These are phyloP conservation scores for Syngnathoides biaculeatus DNA, from an alignment of 2,113 vertebrate genomes.

Conservation along the genomic window DNA sequence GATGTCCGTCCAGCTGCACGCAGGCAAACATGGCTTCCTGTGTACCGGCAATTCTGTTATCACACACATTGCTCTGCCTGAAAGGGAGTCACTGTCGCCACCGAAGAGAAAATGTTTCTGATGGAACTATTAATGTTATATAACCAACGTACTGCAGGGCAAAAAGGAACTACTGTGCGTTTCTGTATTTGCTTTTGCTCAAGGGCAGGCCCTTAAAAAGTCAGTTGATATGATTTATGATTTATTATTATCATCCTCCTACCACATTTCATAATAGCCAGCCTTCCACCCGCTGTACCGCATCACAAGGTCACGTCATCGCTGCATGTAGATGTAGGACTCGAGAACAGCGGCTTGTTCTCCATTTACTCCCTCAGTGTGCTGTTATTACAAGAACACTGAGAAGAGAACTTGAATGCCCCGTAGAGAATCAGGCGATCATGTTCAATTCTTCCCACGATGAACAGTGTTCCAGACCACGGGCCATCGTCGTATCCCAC, in stretches of 20 bases:
- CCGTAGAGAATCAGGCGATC: conserved; percentile 5
- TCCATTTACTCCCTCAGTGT: neutral
- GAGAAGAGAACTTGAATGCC: conserved; percentile 20
- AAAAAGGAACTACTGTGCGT: neutral
- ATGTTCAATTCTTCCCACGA: conserved; percentile 7
- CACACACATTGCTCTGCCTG: conserved; percentile 10
- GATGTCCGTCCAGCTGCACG: conserved; percentile 32
- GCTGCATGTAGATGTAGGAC: conserved; percentile 9
- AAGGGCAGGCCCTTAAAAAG: neutral
- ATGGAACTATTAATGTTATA: neutral
- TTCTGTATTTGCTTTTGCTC: conserved; percentile 8
- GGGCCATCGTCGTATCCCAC: conserved; percentile 7
- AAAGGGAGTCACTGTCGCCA: neutral
- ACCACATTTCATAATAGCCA: conserved; percentile 2
- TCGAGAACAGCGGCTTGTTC: conserved; percentile 4
- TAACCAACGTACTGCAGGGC: conserved; percentile 1
- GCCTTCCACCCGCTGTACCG: conserved; percentile 14
- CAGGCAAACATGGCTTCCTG: conserved; percentile 28
- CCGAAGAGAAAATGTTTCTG: neutral
- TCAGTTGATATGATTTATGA: conserved; percentile 6
- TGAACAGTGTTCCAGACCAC: conserved; percentile 15
- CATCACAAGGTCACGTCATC: conserved; percentile 44
- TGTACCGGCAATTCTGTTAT: neutral
- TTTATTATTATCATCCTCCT: conserved; percentile 12
- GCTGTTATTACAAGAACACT: neutral